Percentiles rank a stretch among this genome's conserved stretches.
These are phyloP conservation scores for Empidonax traillii DNA, from an alignment of 2,113 vertebrate genomes.

Conservation along the genomic window DNA sequence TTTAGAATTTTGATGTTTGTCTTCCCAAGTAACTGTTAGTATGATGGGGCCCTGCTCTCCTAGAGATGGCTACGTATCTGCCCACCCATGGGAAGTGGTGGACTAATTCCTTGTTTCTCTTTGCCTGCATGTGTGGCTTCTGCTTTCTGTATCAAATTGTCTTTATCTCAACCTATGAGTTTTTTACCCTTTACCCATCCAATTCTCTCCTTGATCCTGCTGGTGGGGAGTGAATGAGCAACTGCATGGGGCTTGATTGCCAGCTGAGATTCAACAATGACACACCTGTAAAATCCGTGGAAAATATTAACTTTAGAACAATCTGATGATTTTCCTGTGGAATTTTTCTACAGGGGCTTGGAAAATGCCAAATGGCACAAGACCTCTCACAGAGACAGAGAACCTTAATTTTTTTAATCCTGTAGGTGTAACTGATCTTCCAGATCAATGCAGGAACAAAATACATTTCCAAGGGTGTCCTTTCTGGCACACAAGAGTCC, in stretches of 20 bases:
- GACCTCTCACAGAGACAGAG: rapidly evolving
- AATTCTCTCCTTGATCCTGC: not conserved
- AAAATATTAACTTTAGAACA: not conserved
- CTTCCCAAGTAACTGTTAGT: not conserved
- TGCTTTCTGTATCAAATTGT: not conserved
- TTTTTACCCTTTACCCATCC: not conserved
- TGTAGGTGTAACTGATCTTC: rapidly evolving
- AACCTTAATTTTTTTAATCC: not conserved
- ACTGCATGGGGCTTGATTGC: not conserved
- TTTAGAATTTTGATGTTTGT: not conserved
- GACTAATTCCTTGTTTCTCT: not conserved
- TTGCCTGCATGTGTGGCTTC: not conserved
- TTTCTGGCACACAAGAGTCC: not conserved
- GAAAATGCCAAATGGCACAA: not conserved
- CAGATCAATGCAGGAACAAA: not conserved
- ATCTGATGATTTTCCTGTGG: not conserved
- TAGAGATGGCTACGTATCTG: not conserved
- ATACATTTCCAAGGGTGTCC: not conserved
- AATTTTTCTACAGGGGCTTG: not conserved
- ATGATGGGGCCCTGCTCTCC: not conserved
- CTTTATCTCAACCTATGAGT: not conserved
- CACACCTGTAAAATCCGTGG: not conserved
- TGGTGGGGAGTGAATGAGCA: not conserved
- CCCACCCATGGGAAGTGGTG: not conserved
- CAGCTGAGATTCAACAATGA: not conserved